Evolutionary conservation across 2,888 invertebrate genomes (phyloP).

Genomic region (Diarsia mendica): DNA sequence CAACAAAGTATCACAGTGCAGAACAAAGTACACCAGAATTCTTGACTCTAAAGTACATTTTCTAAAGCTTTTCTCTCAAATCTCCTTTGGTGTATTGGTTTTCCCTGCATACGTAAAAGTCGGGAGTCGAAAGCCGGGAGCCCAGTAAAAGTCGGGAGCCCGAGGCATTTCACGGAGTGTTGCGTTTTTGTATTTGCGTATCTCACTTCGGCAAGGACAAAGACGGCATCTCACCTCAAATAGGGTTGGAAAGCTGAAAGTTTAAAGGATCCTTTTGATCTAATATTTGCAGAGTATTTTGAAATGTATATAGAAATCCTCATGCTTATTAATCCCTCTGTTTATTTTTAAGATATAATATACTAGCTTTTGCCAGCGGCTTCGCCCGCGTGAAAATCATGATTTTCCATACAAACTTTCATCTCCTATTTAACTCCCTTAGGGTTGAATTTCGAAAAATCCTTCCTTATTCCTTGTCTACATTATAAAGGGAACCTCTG

Average conservation of each 20-base stretch:
- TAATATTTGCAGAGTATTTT: neutral
- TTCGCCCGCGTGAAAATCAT: too few species aligned
- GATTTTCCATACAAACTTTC: too few species aligned
- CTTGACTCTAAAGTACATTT: constrained; percentile 30
- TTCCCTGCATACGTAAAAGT: constrained; percentile 57
- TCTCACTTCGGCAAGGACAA: constrained; percentile 65
- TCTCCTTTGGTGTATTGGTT: constrained; percentile 54
- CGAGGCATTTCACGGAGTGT: constrained; percentile 65
- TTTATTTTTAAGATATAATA: neutral
- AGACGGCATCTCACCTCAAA: constrained; percentile 45
- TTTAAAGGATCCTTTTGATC: constrained; percentile 8
- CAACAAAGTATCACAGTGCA: neutral
- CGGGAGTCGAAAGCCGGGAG: constrained; percentile 36
- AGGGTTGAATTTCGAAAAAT: too few species aligned
- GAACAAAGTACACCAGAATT: constrained; percentile 15
- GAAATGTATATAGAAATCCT: neutral
- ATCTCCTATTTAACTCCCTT: too few species aligned
- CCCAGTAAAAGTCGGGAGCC: constrained; percentile 57
- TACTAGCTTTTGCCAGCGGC: too few species aligned
- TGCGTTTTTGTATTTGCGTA: constrained; percentile 68
- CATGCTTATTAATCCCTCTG: neutral
- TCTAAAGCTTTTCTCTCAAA: constrained; percentile 45
- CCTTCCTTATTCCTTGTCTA: too few species aligned
- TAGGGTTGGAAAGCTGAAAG: constrained; percentile 52
- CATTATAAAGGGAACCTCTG: too few species aligned